These are phyloP conservation scores for Cossypha niveicapilla DNA, from an alignment of 2,797 vertebrate genomes.

Conservation along the genomic window DNA sequence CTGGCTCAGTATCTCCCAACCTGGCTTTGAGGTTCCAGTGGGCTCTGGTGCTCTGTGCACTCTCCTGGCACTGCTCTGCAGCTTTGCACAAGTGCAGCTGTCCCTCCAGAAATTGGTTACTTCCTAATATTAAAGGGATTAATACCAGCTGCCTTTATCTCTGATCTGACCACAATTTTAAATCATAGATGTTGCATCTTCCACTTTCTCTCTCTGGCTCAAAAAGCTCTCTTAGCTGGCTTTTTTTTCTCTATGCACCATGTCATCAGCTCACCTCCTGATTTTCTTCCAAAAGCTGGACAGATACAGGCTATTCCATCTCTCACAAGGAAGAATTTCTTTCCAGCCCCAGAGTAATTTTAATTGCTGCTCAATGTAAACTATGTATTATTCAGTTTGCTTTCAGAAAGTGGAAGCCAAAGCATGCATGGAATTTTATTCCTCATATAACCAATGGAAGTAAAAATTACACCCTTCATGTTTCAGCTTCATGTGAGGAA, in stretches of 20 bases:
- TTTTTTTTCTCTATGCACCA: neutral
- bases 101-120: neutral
- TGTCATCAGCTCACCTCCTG: neutral
- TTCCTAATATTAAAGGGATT: neutral
- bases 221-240: neutral
- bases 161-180: neutral
- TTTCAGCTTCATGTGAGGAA: neutral
- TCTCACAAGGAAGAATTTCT: neutral
- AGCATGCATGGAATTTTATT: fast-evolving
- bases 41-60: neutral
- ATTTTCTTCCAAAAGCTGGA: neutral
- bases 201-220: neutral
- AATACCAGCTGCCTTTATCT: neutral
- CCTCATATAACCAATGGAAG: neutral
- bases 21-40: fast-evolving
- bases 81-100: neutral
- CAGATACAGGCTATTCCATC: neutral
- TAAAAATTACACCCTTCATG: neutral
- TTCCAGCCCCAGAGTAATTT: neutral
- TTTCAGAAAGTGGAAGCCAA: neutral
- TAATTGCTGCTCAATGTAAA: neutral
- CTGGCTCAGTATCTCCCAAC: neutral
- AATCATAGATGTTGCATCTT: neutral
- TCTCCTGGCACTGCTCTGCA: neutral
- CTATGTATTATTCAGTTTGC: neutral